These are phyloP conservation scores for Rotaria sp. DNA, from an alignment of 2,888 invertebrate genomes.

Conservation along the genomic window DNA sequence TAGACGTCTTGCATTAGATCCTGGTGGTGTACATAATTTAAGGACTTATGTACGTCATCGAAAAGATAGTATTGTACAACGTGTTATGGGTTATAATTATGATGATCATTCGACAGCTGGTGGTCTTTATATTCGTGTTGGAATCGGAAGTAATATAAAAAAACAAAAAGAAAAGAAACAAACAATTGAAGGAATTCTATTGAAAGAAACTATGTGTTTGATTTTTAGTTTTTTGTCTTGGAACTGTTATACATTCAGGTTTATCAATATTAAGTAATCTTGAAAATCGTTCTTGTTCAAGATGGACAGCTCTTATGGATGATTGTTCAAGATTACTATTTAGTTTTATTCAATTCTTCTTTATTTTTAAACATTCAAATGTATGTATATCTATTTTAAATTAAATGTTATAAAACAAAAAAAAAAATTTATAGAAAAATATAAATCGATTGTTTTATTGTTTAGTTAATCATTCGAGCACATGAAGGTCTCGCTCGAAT, in stretches of 20 bases:
- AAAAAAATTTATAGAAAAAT: too few relatives aligned
- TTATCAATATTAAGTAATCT: constrained; percentile 18
- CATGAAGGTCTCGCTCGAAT: constrained; percentile 1
- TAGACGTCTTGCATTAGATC: neutral
- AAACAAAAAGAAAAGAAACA: neutral
- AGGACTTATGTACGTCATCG: neutral
- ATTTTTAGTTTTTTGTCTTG: constrained; percentile 28
- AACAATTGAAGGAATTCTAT: too few relatives aligned
- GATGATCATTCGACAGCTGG: constrained; percentile 16
- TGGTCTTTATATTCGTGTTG: constrained; percentile 14
- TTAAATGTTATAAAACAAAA: neutral
- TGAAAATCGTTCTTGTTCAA: neutral
- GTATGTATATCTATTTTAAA: neutral
- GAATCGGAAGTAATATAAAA: neutral
- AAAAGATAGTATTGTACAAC: constrained; percentile 29
- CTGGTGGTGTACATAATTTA: neutral
- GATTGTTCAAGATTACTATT: constrained; percentile 20
- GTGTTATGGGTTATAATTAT: constrained; percentile 20
- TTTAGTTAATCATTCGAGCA: constrained; percentile 27
- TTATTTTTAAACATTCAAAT: constrained; percentile 27
- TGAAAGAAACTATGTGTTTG: neutral
- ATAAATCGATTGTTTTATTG: too few relatives aligned
- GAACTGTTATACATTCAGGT: constrained; percentile 1
- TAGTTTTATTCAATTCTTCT: constrained; percentile 1
- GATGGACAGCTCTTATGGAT: constrained; percentile 25